Conservation (phyloP, 2,797 vertebrate genomes). For the Poecilia wingei region DNA sequence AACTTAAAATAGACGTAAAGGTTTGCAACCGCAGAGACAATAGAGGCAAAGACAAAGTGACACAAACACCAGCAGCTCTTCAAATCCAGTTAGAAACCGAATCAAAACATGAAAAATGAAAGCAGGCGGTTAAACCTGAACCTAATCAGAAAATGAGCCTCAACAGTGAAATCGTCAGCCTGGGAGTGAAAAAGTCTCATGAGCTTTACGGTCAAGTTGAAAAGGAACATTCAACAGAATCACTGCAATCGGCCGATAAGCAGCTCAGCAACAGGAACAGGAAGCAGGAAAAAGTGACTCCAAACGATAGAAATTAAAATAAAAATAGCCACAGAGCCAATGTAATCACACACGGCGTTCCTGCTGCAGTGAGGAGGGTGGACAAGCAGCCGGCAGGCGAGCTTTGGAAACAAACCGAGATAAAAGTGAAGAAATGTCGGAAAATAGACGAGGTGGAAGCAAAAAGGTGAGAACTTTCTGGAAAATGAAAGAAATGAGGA, state of each 20-base stretch:
- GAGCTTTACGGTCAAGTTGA: neutral
- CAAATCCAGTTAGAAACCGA: neutral
- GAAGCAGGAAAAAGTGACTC: constrained; percentile 22
- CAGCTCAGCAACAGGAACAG: constrained; percentile 11
- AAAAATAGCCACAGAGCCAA: neutral
- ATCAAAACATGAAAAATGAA: neutral
- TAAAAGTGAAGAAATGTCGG: neutral
- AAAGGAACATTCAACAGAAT: constrained; percentile 6
- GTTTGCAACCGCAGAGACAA: neutral
- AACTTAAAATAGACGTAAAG: neutral
- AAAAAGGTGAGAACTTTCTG: neutral
- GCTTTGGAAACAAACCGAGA: neutral
- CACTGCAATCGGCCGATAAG: constrained; percentile 28
- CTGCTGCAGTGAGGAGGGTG: neutral
- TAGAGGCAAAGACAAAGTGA: neutral
- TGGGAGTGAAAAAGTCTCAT: constrained; percentile 5
- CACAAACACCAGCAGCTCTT: neutral
- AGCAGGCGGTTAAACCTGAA: neutral
- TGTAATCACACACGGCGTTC: neutral
- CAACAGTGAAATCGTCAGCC: neutral
- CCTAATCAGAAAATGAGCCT: neutral
- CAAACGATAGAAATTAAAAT: neutral
- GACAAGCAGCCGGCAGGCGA: neutral
- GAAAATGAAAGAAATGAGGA: neutral
- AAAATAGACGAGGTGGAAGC: neutral